Base-by-base conservation (phyloP, 2,888 invertebrate species). In the Pimpla rufipes region DNA sequence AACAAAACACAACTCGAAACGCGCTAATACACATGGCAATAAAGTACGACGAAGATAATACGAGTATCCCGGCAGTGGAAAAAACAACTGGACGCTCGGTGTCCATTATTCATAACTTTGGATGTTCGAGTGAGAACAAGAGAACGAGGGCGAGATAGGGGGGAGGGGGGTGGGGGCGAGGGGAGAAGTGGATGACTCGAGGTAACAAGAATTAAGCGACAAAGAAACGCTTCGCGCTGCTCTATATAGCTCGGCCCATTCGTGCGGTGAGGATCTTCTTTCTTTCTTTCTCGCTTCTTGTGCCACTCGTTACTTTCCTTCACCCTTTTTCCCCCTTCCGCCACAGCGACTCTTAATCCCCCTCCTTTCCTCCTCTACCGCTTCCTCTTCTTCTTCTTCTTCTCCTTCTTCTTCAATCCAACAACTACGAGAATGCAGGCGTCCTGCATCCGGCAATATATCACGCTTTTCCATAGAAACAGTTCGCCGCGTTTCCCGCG, bases 391-490 rank as follows among this genome's bases (percentile, higher is more conserved):
- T 37, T 67, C 57, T 47, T 74, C 59, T 50, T 47, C 66, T 55
- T 55, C 71, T 74, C 70, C 40, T 52, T 5, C 50, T 55, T 76
- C 47, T 71, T 59, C 45, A 79, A 78, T 81, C 74, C 45, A 82
- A 79, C 74, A 75, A 70, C 62, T 55, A 40, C 64, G 50, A 42
- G 78, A 62, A 78, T 57, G 64, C 78, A 29, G n/a, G 18, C 18
- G 45, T 13, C n/a, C 55, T 55, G 74, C 78, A 66, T 70, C 82
- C 82, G 52, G 82, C 62, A 78, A 79, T 82, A 78, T 45, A 78
- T 79, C 82, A 75, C 45, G 70, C 47, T 73, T 78, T 71, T 75
- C 79, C 75, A 71, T 75, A 70, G 74, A 83, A 83, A 75, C 57
- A 70, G 79, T 79, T 75, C 16, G 52, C 64, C 74, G 47, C 64